Evolutionary conservation across 2,888 invertebrate species (phyloP), one percentile per base, ranked within the genome.

Genomic region (Leucophenga maculata): DNA sequence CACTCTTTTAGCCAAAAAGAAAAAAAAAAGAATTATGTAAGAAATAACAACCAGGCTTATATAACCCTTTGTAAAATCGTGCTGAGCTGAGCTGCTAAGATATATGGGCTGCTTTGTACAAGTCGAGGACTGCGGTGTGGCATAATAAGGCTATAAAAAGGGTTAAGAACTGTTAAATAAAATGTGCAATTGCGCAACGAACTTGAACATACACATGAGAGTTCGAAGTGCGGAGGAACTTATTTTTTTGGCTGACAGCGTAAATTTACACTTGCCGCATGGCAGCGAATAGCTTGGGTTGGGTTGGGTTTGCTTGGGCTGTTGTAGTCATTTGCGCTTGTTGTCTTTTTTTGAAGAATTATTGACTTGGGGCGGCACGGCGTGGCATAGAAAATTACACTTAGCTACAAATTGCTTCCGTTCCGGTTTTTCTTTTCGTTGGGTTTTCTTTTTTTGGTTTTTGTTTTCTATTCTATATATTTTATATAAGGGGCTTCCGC

Each of bases 381-480:
- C 39, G 50, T 72, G 65, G 72, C 72, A 74, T 71, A 62, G 77
- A 81, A 69, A 84, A 83, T 83, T 84, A 78, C 84, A 77, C 83
- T 80, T 85, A 79, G 80, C 84, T 84, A 85, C 84, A 84, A 84
- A 84, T 85, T 84, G 82, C 84, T 85, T 84, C 84, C 84, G 84
- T 75, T 82, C 26, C 65, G 70, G 31, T 67, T 67, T 65, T 48
- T 32, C 26, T 26, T 26, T 26, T 26, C 26, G 26, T 26, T 26
- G 26, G 26, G 26, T 39, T 6, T 68, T 68, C 55, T 26, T 22
- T 62, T 44, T 48, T 59, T 48, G 26, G 14, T 20, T 39, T 46
- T 50, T 60, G 54, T 64, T 26, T 59, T 69, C 64, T 39, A 68
- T 71, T 11, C 3, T 26, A 26, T 26, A 26, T 26, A 26, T 26